Evolutionary conservation across 2,113 vertebrate species (phyloP), one percentile per base, ranked within the genome.

Genomic region (Toxotes chatareus): DNA sequence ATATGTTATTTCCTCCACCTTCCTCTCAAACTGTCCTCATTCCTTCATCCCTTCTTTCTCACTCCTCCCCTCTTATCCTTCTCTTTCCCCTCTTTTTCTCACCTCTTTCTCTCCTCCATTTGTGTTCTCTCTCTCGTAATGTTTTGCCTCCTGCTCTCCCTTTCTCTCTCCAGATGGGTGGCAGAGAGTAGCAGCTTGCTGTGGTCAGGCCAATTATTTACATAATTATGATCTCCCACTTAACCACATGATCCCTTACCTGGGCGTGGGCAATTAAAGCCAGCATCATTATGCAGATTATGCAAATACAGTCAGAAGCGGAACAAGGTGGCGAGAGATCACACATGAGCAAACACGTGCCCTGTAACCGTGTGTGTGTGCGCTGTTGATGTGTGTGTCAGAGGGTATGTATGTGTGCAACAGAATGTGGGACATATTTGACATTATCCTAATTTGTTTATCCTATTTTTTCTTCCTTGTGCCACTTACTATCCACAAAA

Each of bases 181-280:
- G 95, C 95, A 96, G 94, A 96, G 96, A 95, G 96, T 90, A 96
- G 96, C 97, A 97, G 97, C 97, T 97, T 97, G 97, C 96, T 94
- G 94, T 96, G 96, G 96, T 97, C 96, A 97, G 97, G 97, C 95
- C 97, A 97, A 97, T 98, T 97, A 97, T 97, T 99, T 97, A 97
- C 96, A 96, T 98, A 97, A 99, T 98, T 97, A 98, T 97, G 96
- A 98, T 98, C 97, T 97, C 97, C 97, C 96, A 98, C 97, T 97
- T 98, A 97, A 97, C 97, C 97, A 98, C 97, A 99, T 97, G 97
- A 99, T 99, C 96, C 97, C 96, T 96, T 97, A 96, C 97, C 96
- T 97, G 97, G 97, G 96, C 93, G 96, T 94, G 95, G 96, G 96
- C 97, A 97, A 98, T 97, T 98, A 97, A 97, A 96, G 96, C 94